Conservation (phyloP, 2,888 invertebrate genomes). For the Chelonus formosanus region DNA sequence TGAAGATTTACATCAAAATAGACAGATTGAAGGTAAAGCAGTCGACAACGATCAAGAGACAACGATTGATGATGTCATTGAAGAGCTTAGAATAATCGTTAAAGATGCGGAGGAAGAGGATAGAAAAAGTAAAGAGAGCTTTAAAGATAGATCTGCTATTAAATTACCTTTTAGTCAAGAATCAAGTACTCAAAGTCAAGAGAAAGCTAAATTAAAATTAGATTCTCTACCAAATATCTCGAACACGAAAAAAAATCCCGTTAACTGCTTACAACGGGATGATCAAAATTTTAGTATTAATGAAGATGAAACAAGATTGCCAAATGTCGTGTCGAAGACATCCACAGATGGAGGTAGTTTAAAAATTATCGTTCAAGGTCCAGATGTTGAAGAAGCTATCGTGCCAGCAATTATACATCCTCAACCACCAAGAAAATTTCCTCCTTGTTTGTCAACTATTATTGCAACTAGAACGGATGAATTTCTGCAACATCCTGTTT, state of each 20-base stretch:
- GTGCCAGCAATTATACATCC: conserved; percentile 82
- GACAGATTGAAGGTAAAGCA: conserved; percentile 34
- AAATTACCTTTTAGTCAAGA: conserved; percentile 17
- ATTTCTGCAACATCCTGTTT: conserved; percentile 66
- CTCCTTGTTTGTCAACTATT: conserved; percentile 57
- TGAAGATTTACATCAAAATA: conserved; percentile 66
- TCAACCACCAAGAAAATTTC: conserved; percentile 79
- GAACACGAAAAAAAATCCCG: conserved; percentile 9
- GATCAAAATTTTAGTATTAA: conserved; percentile 1
- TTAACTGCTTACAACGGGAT: not conserved
- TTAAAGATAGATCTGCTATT: not conserved
- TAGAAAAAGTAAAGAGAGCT: conserved; percentile 64
- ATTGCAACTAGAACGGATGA: conserved; percentile 55
- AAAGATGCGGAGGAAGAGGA: conserved; percentile 63
- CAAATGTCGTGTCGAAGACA: conserved; percentile 57
- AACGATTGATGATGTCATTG: conserved; percentile 88
- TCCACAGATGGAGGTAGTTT: conserved; percentile 61
- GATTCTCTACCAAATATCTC: conserved; percentile 9
- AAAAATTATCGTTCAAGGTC: conserved; percentile 67
- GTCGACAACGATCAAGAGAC: conserved; percentile 79
- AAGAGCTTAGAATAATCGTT: conserved; percentile 84
- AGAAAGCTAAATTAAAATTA: conserved; percentile 6
- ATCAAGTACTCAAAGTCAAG: not conserved
- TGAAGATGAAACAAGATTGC: not conserved
- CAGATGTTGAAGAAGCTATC: conserved; percentile 74